Base-by-base conservation (phyloP, 2,797 vertebrate species). In the Coregonus sp. region DNA sequence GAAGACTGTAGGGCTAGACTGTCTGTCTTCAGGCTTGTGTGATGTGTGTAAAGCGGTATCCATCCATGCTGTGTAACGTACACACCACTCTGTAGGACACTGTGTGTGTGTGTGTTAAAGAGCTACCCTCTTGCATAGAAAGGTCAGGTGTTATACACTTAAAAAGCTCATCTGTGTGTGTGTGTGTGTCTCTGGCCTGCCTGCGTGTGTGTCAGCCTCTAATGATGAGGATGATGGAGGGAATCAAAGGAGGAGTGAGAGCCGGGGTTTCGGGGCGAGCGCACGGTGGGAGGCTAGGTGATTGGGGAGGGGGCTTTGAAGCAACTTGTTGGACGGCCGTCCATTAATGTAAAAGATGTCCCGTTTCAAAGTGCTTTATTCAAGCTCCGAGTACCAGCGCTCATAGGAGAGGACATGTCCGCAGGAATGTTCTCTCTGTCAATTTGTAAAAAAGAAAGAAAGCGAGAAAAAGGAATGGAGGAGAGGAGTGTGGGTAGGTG, bases 331-430 rank as follows among this genome's bases (percentile, higher is more conserved):
- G 93, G 94, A 93, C 87, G 88, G 90, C 89, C 88, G 90, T 94
- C 92, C 86, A 93, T 94, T 95, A 94, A 95, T 95, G 92, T 94
- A 93, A 94, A 93, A 94, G 91, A 91, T 91, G 86, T 90, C 77
- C 76, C 9, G 20, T 91, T 94, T 93, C 93, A 95, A 94, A 91
- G 90, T 84, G 86, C 91, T 81, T 94, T 93, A 94, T 93, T 94
- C 91, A 91, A 83, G 90, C 88, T 86, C 69, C 4, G 84, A 92
- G 92, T 89, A 84, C 87, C 79, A 16, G 79, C 80, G 78, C 89
- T 90, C 87, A 80, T 89, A 86, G 91, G 92, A 92, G 87, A 93
- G 88, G 87, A 86, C 84, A 87, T 90, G 89, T 90, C 90, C 88
- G 85, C 77, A 71, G 78, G 86, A 92, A 91, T 91, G 89, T 90